Evolutionary conservation across 2,797 vertebrate genomes (phyloP).

Genomic region (Enteromius afrohamiltoni): DNA sequence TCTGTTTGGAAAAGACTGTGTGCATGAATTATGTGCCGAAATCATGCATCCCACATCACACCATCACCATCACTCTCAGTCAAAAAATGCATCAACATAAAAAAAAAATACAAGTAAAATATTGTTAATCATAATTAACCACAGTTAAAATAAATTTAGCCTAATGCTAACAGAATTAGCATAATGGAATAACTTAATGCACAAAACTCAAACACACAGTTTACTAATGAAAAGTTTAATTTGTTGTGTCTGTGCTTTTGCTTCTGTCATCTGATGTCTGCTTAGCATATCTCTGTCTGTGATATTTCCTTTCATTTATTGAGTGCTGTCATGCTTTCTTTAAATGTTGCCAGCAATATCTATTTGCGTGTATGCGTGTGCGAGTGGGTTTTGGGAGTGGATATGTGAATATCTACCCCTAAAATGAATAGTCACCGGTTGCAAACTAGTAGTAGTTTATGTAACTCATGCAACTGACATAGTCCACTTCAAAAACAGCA

Average conservation of each 20-base stretch:
- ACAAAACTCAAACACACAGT: conserved; percentile 58
- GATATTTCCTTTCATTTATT: conserved; percentile 58
- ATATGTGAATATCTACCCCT: conserved; percentile 9
- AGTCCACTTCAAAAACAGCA: conserved; percentile 81
- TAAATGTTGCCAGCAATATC: conserved; percentile 49
- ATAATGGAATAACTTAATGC: conserved; percentile 40
- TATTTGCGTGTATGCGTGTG: conserved; percentile 61
- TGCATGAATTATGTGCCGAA: conserved; percentile 72
- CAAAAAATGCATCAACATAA: conserved; percentile 32
- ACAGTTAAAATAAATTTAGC: conserved; percentile 48
- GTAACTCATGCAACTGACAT: conserved; percentile 53
- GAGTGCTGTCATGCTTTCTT: conserved; percentile 61
- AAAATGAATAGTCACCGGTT: background rate
- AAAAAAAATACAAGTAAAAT: conserved; percentile 36
- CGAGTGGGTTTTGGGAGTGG: conserved; percentile 48
- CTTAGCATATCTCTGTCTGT: conserved; percentile 67
- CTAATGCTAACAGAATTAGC: conserved; percentile 37
- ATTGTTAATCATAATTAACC: conserved; percentile 22
- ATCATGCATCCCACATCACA: conserved; percentile 70
- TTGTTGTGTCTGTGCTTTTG: conserved; percentile 61
- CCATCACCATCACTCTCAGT: conserved; percentile 56
- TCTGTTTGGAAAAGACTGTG: conserved; percentile 62
- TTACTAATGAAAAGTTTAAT: conserved; percentile 67
- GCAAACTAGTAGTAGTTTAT: conserved; percentile 28
- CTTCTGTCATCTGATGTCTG: conserved; percentile 66